Conservation (phyloP, 2,113 vertebrate species). For the Progne subis region DNA sequence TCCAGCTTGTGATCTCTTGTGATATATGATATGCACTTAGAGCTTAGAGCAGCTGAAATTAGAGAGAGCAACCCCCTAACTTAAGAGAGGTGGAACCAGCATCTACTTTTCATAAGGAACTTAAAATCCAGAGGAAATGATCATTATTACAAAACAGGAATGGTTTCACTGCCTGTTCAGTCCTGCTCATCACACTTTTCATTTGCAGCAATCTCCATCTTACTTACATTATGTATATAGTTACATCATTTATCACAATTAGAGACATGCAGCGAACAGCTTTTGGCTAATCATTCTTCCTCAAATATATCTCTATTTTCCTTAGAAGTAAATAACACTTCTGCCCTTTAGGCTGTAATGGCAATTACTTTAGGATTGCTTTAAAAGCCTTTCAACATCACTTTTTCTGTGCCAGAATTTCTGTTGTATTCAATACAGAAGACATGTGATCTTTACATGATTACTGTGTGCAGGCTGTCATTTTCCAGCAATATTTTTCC, state of each 20-base stretch:
- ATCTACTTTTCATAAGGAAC: neutral
- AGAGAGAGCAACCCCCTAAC: neutral
- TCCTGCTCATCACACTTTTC: neutral
- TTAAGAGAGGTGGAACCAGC: neutral
- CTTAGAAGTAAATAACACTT: neutral
- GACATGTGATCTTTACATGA: neutral
- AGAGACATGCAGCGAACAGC: neutral
- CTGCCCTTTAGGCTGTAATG: neutral
- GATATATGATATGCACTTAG: neutral
- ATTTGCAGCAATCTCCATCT: neutral
- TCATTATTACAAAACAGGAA: neutral
- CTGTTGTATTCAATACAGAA: neutral
- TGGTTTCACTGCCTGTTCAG: neutral
- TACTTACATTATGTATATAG: neutral
- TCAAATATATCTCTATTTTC: neutral
- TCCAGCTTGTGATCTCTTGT: neutral
- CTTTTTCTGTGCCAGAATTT: neutral
- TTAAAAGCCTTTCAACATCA: neutral
- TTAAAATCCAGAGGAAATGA: neutral
- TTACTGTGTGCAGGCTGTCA: neutral
- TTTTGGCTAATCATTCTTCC: neutral
- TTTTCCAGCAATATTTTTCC: slow-evolving; percentile 16
- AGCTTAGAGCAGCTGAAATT: neutral
- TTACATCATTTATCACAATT: neutral
- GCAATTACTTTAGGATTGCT: neutral